Evolutionary conservation across 2,113 vertebrate species (phyloP).

Genomic region (Notarius lentiginosus): DNA sequence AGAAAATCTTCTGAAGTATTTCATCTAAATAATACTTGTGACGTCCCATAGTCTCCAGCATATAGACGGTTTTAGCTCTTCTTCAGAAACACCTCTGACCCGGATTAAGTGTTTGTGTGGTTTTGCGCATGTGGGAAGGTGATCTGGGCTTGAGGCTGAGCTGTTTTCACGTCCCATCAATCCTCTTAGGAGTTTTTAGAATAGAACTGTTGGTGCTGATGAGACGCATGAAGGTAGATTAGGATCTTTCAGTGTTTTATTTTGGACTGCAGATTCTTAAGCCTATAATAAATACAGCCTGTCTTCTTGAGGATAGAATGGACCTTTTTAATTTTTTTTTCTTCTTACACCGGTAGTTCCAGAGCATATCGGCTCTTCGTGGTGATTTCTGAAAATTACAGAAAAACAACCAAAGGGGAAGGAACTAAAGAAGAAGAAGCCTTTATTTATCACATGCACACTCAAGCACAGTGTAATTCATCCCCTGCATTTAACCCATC

Average conservation of each 20-base stretch:
- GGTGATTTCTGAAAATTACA: constrained; percentile 44
- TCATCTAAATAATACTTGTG: background rate
- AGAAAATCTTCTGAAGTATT: background rate
- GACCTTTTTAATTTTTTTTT: background rate
- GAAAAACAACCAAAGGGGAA: background rate
- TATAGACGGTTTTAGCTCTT: background rate
- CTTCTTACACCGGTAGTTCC: background rate
- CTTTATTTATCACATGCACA: too few relatives aligned
- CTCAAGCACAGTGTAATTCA: too few relatives aligned
- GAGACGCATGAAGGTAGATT: constrained; percentile 19
- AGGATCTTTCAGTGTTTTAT: constrained; percentile 25
- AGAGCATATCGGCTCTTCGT: constrained; percentile 55
- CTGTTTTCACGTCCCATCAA: constrained; percentile 61
- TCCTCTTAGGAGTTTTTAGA: constrained; percentile 69
- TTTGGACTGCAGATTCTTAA: background rate
- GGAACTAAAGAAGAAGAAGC: too few relatives aligned
- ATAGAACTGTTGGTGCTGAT: constrained; percentile 28
- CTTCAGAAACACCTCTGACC: constrained; percentile 26
- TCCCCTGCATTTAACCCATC: too few relatives aligned
- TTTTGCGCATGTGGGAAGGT: background rate
- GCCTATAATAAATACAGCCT: constrained; percentile 10
- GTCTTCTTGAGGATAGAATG: background rate
- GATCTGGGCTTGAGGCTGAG: constrained; percentile 38
- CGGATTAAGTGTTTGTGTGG: constrained; percentile 22
- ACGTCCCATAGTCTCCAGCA: background rate